Base-by-base conservation (phyloP, 37 sponge, comb jelly and placozoan species). In the Eunapius fragilis region DNA sequence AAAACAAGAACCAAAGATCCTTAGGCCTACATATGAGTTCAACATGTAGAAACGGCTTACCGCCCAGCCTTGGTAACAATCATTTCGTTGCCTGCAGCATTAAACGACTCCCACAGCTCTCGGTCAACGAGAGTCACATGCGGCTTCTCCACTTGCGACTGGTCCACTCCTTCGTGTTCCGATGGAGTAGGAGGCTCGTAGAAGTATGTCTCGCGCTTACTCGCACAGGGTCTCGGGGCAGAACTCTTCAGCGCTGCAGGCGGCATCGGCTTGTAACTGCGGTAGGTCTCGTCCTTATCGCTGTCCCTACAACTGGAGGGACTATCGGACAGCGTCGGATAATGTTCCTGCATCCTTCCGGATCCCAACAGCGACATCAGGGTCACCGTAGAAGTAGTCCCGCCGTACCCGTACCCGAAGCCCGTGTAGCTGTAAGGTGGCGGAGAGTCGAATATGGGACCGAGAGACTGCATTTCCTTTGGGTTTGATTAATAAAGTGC, bases 41-140 rank as follows among this genome's bases (percentile, higher is more conserved):
- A 80, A 48, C 7, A 67, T 58, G 58, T 17, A 58, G 22, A 58
- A 12, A 19, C 77, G 31, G 6, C 76, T 82, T 32, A 91, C 91
- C 94, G 78, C 76, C 94, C 94, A 23, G 86, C 72, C 70, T 90
- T 91, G 4, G 94, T 91, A 9, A 94, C 91, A 71, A 94, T 91
- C 94, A 94, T 94, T 41, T 94, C 94, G 80, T 87, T 94, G 6
- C 91, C 91, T 13, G 84, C 86, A 7, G n/a, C 9, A 25, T 36
- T 67, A 83, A 94, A 94, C 7, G 27, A 17, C 27, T 88, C 31
- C 94, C 94, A 94, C 73, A 90, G 49, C 17, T 84, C 89, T 33
- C 58, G 27, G 19, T 90, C 82, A 2, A 32, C 67, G 49, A 94
- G 83, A 6, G 31, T 27, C 32, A 82, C 85, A 4, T 58, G 58